These are phyloP conservation scores for Labeo calbasu DNA, from an alignment of 2,797 vertebrate genomes.

Conservation along the genomic window DNA sequence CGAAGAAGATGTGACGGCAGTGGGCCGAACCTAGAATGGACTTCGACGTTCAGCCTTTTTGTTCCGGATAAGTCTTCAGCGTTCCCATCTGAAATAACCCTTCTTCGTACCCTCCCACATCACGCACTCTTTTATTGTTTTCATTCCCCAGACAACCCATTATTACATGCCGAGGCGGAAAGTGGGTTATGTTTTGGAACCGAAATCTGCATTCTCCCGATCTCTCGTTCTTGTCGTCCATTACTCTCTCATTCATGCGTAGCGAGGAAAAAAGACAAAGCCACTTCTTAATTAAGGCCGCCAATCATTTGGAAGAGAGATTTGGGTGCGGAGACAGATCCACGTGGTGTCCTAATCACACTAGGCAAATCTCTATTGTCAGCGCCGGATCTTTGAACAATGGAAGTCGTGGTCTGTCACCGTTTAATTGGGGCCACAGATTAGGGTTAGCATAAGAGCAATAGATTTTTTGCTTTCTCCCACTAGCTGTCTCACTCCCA, in stretches of 20 bases:
- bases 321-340: conserved; percentile 32
- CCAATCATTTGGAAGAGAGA: conserved; percentile 63
- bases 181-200: conserved; percentile 75
- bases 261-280: conserved; percentile 48
- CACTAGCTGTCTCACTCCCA: conserved; percentile 11
- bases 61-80: neutral
- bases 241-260: conserved; percentile 39
- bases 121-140: conserved; percentile 46
- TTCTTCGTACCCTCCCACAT: conserved; percentile 21
- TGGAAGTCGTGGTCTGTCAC: conserved; percentile 49
- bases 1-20: neutral
- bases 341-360: conserved; percentile 58
- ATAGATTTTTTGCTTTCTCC: conserved; percentile 43
- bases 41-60: neutral
- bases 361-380: conserved; percentile 65
- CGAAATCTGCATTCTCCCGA: conserved; percentile 28
- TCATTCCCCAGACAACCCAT: conserved; percentile 62
- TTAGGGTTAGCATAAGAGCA: conserved; percentile 64
- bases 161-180: conserved; percentile 67
- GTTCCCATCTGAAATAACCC: conserved; percentile 20
- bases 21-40: conserved; percentile 24
- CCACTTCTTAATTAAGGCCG: conserved; percentile 71
- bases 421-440: conserved; percentile 62
- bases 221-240: conserved; percentile 6
- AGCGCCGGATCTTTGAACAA: conserved; percentile 56